phyloP scores from a whole-genome alignment of 1,140 invertebrate species.

The Lethrus apterus region DNA sequence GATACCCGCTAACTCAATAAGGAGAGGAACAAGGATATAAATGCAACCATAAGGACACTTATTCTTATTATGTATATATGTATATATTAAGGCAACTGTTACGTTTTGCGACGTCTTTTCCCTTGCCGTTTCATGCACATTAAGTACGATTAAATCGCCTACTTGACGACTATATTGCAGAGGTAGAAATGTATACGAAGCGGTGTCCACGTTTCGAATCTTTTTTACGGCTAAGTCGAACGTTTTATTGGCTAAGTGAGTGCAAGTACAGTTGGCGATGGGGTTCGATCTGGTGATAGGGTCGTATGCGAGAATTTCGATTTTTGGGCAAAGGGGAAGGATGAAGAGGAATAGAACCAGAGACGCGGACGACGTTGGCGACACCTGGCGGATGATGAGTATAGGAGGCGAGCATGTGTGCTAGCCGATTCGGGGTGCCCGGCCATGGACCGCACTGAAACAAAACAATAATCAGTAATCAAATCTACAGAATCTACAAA shows the following conservation, averaged over 20 bases:
- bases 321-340: background rate
- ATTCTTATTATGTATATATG: too few relatives aligned
- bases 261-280: constrained; percentile 10
- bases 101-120: too few relatives aligned
- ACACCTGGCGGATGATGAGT: constrained; percentile 28
- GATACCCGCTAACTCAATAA: too few relatives aligned
- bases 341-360: constrained; percentile 4
- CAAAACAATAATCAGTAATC: constrained; percentile 25
- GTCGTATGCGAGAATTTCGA: constrained; percentile 1
- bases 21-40: too few relatives aligned
- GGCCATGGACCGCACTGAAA: constrained; percentile 38
- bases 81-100: too few relatives aligned
- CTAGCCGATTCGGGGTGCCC: constrained; percentile 24
- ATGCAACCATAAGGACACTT: too few relatives aligned
- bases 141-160: too few relatives aligned
- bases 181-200: background rate
- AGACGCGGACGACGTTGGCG: constrained; percentile 21
- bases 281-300: background rate
- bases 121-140: too few relatives aligned
- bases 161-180: too few relatives aligned
- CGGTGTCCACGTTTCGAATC: background rate
- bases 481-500: too few relatives aligned
- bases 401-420: constrained; percentile 32
- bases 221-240: constrained; percentile 12
- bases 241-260: constrained; percentile 9